Conservation (phyloP, 2,888 invertebrate species). For the Eupsilia transversa region DNA sequence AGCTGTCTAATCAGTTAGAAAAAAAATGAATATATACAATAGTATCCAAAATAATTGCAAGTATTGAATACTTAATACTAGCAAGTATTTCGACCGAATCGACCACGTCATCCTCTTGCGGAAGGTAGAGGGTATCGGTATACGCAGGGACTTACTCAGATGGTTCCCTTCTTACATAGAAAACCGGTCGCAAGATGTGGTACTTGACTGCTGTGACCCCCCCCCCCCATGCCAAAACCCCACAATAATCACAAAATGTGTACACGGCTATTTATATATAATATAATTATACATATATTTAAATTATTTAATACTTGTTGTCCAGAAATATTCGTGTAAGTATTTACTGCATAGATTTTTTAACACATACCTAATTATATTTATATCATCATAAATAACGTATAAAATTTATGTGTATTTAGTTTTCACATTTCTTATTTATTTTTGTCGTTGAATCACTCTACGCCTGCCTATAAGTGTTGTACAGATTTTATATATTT, state of each 20-base stretch:
- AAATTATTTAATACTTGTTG: constrained; percentile 43
- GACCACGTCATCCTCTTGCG: no score
- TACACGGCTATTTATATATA: not conserved
- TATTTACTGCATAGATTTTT: constrained; percentile 46
- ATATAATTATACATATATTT: constrained; percentile 28
- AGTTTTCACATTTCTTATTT: not conserved
- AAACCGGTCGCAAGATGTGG: no score
- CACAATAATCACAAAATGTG: not conserved
- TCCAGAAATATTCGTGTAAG: constrained; percentile 57
- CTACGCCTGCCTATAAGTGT: constrained; percentile 16
- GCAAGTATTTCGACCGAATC: no score
- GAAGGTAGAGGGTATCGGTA: no score
- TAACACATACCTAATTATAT: constrained; percentile 16
- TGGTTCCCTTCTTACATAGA: no score
- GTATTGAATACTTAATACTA: no score
- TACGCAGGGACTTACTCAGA: no score
- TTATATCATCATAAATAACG: constrained; percentile 19
- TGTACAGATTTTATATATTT: constrained; percentile 47
- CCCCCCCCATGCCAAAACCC: no score
- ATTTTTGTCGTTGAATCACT: not conserved
- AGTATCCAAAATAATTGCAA: no score
- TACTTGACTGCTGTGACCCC: no score
- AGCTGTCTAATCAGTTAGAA: no score
- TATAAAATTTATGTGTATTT: constrained; percentile 28
- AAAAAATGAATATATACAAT: no score